Evolutionary conservation across 2,797 vertebrate species (phyloP).

Genomic region (Sciurus vulgaris): DNA sequence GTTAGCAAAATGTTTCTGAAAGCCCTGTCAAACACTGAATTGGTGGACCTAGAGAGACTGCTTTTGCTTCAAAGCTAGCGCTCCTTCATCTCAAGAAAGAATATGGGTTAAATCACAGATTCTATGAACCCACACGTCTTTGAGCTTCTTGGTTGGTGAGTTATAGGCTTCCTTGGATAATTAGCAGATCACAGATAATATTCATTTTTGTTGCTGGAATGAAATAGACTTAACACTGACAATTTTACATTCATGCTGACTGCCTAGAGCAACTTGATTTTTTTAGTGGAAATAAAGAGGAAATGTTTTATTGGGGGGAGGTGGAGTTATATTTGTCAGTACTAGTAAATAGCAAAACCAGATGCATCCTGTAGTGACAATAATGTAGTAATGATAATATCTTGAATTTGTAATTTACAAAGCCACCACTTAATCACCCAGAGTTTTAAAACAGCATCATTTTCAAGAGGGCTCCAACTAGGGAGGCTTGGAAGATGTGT

Average conservation of each 20-base stretch:
- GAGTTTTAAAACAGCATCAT: conserved; percentile 12
- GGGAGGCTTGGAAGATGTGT: neutral
- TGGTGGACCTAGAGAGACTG: neutral
- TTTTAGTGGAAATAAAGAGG: conserved; percentile 47
- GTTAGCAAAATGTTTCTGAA: conserved; percentile 74
- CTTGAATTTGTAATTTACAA: neutral
- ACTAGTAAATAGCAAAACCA: conserved; percentile 41
- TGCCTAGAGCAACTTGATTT: conserved; percentile 28
- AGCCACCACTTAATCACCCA: neutral
- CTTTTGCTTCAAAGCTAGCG: neutral
- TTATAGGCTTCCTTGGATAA: neutral
- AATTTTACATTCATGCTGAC: neutral
- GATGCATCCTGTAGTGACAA: neutral
- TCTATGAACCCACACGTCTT: neutral
- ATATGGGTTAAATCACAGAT: neutral
- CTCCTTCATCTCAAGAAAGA: conserved; percentile 48
- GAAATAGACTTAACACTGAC: neutral
- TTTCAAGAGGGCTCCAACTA: neutral
- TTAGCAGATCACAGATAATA: neutral
- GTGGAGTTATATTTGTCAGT: neutral
- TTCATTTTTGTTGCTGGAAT: conserved; percentile 22
- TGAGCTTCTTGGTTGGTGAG: neutral
- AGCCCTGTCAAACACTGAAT: conserved; percentile 65
- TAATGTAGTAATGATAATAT: neutral
- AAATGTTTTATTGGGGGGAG: conserved; percentile 1